Evolutionary conservation across 2,797 vertebrate genomes (phyloP).

Genomic region (Epinephelus coioides): DNA sequence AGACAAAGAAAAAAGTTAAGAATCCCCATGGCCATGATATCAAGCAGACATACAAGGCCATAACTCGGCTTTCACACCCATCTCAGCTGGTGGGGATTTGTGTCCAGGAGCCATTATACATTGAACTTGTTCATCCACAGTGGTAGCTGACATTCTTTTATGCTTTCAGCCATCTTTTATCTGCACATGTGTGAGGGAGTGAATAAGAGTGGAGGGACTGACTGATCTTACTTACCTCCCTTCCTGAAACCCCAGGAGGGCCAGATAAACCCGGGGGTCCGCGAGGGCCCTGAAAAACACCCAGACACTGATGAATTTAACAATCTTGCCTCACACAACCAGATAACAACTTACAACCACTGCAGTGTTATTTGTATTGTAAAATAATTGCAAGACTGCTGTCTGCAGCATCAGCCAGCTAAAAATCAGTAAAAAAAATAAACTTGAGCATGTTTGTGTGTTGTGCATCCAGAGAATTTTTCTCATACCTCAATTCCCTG

Average conservation of each 20-base stretch:
- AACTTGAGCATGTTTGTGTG: conserved; percentile 36
- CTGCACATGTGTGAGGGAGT: conserved; percentile 40
- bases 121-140: conserved; percentile 55
- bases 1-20: conserved; percentile 69
- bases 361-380: conserved; percentile 11
- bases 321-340: conserved; percentile 1
- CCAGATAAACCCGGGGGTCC: conserved; percentile 92
- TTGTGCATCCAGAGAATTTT: conserved; percentile 42
- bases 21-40: conserved; percentile 49
- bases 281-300: conserved; percentile 87
- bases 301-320: conserved; percentile 23
- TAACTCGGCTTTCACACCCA: conserved; percentile 49
- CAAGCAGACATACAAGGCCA: conserved; percentile 31
- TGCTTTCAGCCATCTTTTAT: conserved; percentile 55
- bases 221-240: conserved; percentile 73
- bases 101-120: conserved; percentile 58
- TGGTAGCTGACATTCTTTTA: conserved; percentile 50
- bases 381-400: conserved; percentile 21
- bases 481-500: conserved; percentile 91
- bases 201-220: conserved; percentile 25
- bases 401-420: background rate
- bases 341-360: background rate
- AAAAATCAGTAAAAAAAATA: conserved; percentile 27
- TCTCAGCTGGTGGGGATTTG: conserved; percentile 64
- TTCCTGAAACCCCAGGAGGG: conserved; percentile 85